Conservation (phyloP, 2,888 invertebrate species). For the Ferrisia virgata region DNA sequence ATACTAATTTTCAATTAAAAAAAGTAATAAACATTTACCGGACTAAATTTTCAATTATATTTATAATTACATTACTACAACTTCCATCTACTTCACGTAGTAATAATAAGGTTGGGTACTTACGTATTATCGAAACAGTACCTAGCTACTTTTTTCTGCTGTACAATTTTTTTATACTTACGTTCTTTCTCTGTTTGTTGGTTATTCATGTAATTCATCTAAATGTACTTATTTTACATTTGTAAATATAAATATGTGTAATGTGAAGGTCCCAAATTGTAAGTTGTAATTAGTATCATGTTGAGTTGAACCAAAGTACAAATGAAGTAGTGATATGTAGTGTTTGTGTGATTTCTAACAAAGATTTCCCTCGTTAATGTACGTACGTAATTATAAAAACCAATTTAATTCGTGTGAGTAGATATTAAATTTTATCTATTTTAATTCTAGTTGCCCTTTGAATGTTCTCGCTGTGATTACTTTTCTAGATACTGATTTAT, state of each 20-base stretch:
- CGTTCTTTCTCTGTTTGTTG: no score
- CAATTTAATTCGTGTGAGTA: background rate
- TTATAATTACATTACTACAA: no score
- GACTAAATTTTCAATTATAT: no score
- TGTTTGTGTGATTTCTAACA: background rate
- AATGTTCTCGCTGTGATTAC: constrained; percentile 39
- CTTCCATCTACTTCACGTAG: no score
- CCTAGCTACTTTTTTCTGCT: no score
- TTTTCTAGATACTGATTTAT: constrained; percentile 36
- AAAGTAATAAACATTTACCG: no score
- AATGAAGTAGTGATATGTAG: constrained; percentile 1
- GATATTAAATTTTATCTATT: background rate
- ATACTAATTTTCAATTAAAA: no score
- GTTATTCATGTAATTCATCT: background rate
- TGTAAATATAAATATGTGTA: background rate
- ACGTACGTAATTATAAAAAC: background rate
- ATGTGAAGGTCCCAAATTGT: background rate
- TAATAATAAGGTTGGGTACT: no score
- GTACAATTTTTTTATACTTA: no score
- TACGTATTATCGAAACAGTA: no score
- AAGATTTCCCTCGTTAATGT: background rate
- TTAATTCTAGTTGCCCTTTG: constrained; percentile 20
- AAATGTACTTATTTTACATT: background rate
- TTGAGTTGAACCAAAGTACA: constrained; percentile 2
- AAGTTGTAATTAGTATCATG: background rate